Evolutionary conservation across 2,888 invertebrate species (phyloP).

Genomic region (Neoitamus cyanurus): DNA sequence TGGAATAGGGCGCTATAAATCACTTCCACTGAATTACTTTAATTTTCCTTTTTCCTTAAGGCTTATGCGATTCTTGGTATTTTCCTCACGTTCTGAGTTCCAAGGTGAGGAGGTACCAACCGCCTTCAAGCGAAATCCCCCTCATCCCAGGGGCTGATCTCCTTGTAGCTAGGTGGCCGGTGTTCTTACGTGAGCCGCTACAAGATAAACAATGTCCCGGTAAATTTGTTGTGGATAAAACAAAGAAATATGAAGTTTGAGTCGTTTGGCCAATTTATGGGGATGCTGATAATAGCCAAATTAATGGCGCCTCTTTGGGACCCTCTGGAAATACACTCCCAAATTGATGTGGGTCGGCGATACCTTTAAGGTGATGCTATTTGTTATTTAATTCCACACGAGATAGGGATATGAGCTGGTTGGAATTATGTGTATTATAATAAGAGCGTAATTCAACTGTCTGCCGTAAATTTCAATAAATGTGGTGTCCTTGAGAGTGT

Average conservation of each 20-base stretch:
- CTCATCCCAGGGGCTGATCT: background rate
- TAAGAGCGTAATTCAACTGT: background rate
- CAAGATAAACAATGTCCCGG: background rate
- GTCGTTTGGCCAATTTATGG: background rate
- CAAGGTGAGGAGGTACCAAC: background rate
- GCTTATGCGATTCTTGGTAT: background rate
- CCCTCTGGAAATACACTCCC: background rate
- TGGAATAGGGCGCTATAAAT: conserved; percentile 32
- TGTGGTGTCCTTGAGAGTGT: background rate
- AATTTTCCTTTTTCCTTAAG: conserved; percentile 19
- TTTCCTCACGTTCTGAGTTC: background rate
- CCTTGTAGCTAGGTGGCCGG: background rate
- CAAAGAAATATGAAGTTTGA: background rate
- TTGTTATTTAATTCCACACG: background rate
- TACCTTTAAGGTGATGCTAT: background rate
- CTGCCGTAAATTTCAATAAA: background rate
- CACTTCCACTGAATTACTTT: conserved; percentile 39
- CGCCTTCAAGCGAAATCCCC: background rate
- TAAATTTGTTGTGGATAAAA: conserved; percentile 5
- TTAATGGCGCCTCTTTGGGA: background rate
- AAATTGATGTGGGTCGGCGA: background rate
- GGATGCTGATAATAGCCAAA: conserved; percentile 1
- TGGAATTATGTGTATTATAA: background rate
- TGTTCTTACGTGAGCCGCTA: background rate
- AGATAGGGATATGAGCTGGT: background rate